phyloP scores from a whole-genome alignment of 2,797 vertebrate species.

The Pogonophryne albipinna region DNA sequence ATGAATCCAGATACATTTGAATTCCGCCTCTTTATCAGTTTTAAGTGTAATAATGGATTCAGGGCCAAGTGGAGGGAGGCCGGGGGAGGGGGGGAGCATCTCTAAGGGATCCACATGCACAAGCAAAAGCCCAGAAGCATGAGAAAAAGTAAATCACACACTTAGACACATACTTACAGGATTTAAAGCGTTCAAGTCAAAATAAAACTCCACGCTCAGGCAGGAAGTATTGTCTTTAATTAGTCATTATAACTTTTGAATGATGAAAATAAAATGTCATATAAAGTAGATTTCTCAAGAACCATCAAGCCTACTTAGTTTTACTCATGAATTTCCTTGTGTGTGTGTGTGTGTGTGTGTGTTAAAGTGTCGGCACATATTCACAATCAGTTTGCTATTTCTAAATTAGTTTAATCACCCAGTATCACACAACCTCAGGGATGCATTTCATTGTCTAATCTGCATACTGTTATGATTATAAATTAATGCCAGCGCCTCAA shows the following conservation, averaged over 20 bases:
- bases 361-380: constrained; percentile 21
- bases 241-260: constrained; percentile 36
- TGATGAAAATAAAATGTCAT: constrained; percentile 36
- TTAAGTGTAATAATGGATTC: constrained; percentile 58
- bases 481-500: constrained; percentile 50
- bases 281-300: background rate
- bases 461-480: constrained; percentile 55
- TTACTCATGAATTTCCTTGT: constrained; percentile 29
- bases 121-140: constrained; percentile 30
- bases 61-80: constrained; percentile 42
- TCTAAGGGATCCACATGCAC: constrained; percentile 40
- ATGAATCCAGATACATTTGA: constrained; percentile 41
- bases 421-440: constrained; percentile 52
- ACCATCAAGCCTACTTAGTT: constrained; percentile 32
- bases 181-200: constrained; percentile 52
- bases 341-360: constrained; percentile 7
- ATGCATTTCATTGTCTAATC: constrained; percentile 60
- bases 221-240: constrained; percentile 28
- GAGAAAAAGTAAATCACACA: constrained; percentile 44
- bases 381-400: constrained; percentile 48
- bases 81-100: constrained; percentile 36
- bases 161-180: constrained; percentile 27
- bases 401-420: constrained; percentile 69
- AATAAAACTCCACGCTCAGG: constrained; percentile 25
- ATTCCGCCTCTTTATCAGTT: constrained; percentile 58